Evolutionary conservation across 2,888 invertebrate genomes (phyloP).

Genomic region (Ennomos quercinarius): DNA sequence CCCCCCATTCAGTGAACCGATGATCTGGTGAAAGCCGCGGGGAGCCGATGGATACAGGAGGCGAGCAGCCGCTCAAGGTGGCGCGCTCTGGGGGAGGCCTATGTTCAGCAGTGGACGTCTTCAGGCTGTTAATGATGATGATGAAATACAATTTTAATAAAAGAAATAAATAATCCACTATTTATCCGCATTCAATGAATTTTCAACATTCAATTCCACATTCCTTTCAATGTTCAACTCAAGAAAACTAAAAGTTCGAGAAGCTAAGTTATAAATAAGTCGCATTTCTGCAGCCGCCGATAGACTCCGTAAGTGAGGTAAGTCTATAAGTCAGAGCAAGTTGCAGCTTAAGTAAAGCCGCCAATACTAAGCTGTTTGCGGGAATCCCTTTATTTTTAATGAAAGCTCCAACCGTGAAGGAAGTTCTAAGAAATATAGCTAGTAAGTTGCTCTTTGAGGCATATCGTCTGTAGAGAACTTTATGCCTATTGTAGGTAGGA

Average conservation of each 20-base stretch:
- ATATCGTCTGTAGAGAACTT: conserved; percentile 6
- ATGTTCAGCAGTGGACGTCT: no score
- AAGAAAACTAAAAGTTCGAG: conserved; percentile 18
- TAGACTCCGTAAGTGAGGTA: conserved; percentile 46
- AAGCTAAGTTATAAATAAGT: conserved; percentile 37
- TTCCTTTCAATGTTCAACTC: background rate
- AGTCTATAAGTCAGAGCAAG: conserved; percentile 55
- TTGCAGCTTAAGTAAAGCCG: conserved; percentile 51
- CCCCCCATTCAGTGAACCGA: no score
- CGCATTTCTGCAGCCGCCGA: conserved; percentile 31
- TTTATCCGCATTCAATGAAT: background rate
- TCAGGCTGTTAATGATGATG: no score
- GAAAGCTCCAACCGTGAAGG: conserved; percentile 41
- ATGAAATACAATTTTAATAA: no score
- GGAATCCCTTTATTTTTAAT: conserved; percentile 58
- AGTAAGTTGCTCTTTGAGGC: conserved; percentile 20
- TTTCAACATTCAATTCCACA: no score
- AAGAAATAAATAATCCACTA: background rate
- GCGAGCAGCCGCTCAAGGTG: no score
- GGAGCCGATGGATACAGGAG: no score
- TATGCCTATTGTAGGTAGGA: background rate
- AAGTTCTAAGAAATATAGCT: conserved; percentile 27
- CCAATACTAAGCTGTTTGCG: conserved; percentile 49
- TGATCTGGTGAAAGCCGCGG: no score
- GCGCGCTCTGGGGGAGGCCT: no score